phyloP scores from a whole-genome alignment of 2,888 invertebrate species.

The Drosophila anomalata region DNA sequence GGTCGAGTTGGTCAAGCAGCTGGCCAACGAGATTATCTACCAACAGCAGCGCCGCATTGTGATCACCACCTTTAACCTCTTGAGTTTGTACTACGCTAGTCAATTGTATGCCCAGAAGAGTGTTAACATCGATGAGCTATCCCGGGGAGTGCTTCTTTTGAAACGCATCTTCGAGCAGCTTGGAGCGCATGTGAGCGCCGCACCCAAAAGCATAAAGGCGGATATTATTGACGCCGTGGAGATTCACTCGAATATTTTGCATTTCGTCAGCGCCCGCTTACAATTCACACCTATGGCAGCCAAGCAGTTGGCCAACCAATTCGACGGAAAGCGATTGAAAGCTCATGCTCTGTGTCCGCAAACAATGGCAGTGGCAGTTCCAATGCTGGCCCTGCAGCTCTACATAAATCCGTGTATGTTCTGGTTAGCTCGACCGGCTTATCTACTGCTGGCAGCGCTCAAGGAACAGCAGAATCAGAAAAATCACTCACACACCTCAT shows the following conservation, averaged over 20 bases:
- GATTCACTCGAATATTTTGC: conserved; percentile 85
- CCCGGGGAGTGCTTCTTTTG: conserved; percentile 69
- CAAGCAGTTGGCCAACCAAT: conserved; percentile 79
- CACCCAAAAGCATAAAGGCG: conserved; percentile 82
- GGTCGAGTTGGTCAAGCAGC: conserved; percentile 86
- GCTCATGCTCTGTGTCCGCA: conserved; percentile 87
- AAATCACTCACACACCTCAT: conserved; percentile 9
- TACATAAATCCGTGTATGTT: conserved; percentile 91
- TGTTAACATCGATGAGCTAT: conserved; percentile 79
- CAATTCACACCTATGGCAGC: conserved; percentile 75
- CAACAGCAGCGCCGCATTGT: conserved; percentile 89
- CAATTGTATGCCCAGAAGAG: conserved; percentile 70
- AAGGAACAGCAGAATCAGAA: conserved; percentile 68
- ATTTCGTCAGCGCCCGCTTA: conserved; percentile 72
- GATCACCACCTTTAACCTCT: conserved; percentile 89
- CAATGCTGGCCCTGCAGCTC: conserved; percentile 89
- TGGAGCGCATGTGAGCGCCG: conserved; percentile 85
- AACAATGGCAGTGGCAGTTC: conserved; percentile 89
- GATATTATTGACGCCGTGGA: conserved; percentile 86
- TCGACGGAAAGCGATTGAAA: conserved; percentile 83
- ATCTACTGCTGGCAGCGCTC: conserved; percentile 85
- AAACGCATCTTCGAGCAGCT: conserved; percentile 80
- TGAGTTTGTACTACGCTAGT: conserved; percentile 85
- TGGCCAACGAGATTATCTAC: conserved; percentile 89
- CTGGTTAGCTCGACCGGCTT: conserved; percentile 87